Percentiles rank a stretch among this genome's conserved stretches.
These are phyloP conservation scores for Ptychoptera contaminata DNA, from an alignment of 2,888 invertebrate species.

Conservation along the genomic window DNA sequence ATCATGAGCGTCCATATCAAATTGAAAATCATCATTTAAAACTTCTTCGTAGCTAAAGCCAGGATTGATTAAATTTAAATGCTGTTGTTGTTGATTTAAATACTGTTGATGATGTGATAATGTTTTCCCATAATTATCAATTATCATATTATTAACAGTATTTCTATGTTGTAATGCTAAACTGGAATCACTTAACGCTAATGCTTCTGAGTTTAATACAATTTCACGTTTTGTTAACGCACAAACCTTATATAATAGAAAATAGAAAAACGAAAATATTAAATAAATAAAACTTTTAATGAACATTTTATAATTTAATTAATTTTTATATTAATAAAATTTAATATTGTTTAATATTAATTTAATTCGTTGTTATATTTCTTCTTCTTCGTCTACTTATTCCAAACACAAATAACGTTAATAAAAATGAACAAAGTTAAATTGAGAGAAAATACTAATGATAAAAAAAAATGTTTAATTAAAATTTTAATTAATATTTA, in stretches of 20 bases:
- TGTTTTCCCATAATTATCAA: constrained; percentile 37
- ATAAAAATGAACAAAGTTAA: too few relatives aligned
- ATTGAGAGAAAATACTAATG: too few relatives aligned
- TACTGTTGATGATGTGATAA: constrained; percentile 26
- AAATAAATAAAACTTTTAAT: too few relatives aligned
- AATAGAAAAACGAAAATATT: background rate
- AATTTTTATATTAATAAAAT: too few relatives aligned
- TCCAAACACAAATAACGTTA: too few relatives aligned
- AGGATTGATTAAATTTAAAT: constrained; percentile 36
- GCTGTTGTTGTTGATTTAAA: constrained; percentile 16
- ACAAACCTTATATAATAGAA: constrained; percentile 40
- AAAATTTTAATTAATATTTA: too few relatives aligned
- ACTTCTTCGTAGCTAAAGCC: constrained; percentile 75
- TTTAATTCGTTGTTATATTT: too few relatives aligned
- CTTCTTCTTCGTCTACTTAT: too few relatives aligned
- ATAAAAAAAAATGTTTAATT: too few relatives aligned
- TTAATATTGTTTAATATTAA: too few relatives aligned
- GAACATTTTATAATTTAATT: too few relatives aligned
- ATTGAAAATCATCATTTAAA: constrained; percentile 71
- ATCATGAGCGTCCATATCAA: constrained; percentile 84
- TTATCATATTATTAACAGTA: constrained; percentile 20
- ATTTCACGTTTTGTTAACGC: constrained; percentile 51
- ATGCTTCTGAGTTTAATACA: constrained; percentile 36
- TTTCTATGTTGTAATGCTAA: background rate
- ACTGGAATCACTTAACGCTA: constrained; percentile 20